A percentile compares a stretch with the other conserved stretches of the same genome.
phyloP scores from a whole-genome alignment of 1,140 invertebrate species.

The Saccostrea cuccullata region DNA sequence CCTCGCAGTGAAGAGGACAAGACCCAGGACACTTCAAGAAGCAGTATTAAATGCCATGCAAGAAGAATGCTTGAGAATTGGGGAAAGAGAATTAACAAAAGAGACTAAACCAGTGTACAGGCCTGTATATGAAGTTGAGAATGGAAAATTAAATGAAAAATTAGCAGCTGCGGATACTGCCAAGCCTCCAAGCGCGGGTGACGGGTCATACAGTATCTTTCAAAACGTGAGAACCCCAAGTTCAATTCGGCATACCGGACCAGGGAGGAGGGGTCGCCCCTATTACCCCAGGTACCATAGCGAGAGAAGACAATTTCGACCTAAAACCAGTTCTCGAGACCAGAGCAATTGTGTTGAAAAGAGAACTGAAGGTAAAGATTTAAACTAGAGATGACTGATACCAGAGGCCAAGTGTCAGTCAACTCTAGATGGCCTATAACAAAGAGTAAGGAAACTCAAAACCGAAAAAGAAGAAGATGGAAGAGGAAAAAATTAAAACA shows the following conservation, averaged over 20 bases:
- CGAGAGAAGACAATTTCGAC: background rate
- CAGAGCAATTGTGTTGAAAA: background rate
- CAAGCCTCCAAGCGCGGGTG: background rate
- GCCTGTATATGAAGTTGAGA: slow-evolving; percentile 4
- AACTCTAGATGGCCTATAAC: slow-evolving; percentile 9
- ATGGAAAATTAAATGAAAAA: background rate
- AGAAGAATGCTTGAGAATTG: slow-evolving; percentile 46
- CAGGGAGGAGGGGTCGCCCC: background rate
- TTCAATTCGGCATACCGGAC: background rate
- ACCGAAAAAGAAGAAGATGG: background rate
- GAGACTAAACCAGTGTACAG: slow-evolving; percentile 22
- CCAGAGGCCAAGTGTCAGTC: background rate
- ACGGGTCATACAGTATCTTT: background rate
- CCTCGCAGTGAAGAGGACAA: slow-evolving; percentile 53
- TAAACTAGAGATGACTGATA: slow-evolving; percentile 49
- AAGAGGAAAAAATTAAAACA: background rate
- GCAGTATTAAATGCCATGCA: slow-evolving; percentile 54
- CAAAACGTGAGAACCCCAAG: background rate
- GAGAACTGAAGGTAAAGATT: background rate
- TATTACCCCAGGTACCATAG: background rate
- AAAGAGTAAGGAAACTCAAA: background rate
- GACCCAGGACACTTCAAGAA: slow-evolving; percentile 42
- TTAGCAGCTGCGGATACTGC: background rate
- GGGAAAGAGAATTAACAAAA: slow-evolving; percentile 18
- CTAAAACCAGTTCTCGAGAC: background rate